These are phyloP conservation scores for Raja brachyura DNA, from an alignment of 2,113 vertebrate genomes.

Conservation along the genomic window DNA sequence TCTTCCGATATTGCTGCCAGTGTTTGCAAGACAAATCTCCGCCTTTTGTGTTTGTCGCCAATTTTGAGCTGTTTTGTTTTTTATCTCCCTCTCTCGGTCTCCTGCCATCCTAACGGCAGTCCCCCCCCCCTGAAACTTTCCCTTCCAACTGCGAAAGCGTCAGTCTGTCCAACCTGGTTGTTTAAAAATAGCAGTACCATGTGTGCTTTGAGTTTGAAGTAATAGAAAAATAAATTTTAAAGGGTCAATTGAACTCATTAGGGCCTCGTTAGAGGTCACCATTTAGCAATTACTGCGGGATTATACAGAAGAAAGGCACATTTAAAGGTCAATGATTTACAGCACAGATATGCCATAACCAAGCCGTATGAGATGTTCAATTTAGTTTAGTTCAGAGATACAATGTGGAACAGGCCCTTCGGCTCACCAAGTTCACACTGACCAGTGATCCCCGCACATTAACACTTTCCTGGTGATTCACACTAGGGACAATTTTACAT, in stretches of 20 bases:
- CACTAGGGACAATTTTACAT: no score
- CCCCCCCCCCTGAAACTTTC: neutral
- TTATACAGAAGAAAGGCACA: neutral
- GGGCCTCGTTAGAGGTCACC: neutral
- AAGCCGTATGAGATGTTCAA: neutral
- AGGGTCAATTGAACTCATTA: constrained; percentile 31
- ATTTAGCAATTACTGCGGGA: neutral
- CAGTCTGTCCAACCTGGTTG: neutral
- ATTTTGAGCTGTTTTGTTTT: neutral
- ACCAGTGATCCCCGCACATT: no score
- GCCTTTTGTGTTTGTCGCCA: constrained; percentile 24
- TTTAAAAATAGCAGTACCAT: neutral
- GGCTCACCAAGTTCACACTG: neutral
- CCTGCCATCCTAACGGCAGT: no score
- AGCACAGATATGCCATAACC: neutral
- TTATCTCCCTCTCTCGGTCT: neutral
- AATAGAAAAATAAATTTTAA: constrained; percentile 18
- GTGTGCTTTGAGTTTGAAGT: constrained; percentile 3
- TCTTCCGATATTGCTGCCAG: constrained; percentile 32
- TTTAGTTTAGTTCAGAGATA: no score
- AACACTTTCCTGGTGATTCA: no score
- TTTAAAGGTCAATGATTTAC: neutral
- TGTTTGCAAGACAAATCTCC: constrained; percentile 25
- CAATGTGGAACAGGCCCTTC: neutral
- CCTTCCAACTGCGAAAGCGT: neutral